These are phyloP conservation scores for Drosophila chauvacae DNA, from an alignment of 1,140 invertebrate genomes.

Conservation along the genomic window DNA sequence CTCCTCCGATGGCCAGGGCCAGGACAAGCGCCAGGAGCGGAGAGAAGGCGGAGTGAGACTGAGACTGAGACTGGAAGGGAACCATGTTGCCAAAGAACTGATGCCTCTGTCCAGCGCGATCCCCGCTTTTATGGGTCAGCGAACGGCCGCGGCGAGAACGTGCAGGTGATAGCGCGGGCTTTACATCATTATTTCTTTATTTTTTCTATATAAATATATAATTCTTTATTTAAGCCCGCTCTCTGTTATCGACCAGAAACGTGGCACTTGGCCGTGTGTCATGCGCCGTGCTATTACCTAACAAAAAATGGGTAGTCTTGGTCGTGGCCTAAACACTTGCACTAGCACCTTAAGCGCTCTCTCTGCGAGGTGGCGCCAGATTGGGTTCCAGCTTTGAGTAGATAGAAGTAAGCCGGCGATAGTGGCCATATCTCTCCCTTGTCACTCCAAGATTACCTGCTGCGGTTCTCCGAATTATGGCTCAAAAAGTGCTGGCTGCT, in stretches of 20 bases:
- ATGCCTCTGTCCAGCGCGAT: conserved; percentile 18
- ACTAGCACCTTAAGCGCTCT: conserved; percentile 18
- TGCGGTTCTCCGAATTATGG: neutral
- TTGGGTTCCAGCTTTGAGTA: neutral
- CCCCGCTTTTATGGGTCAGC: conserved; percentile 34
- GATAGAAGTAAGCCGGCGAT: conserved; percentile 5
- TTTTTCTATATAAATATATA: conserved; percentile 1
- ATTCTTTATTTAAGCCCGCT: neutral
- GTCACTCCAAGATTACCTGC: neutral
- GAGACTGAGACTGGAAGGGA: conserved; percentile 6
- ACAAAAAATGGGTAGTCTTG: conserved; percentile 14
- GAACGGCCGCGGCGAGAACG: conserved; percentile 17
- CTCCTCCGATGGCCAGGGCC: neutral
- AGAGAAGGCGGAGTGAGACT: neutral
- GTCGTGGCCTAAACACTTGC: conserved; percentile 20
- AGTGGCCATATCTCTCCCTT: neutral
- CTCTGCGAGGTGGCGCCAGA: conserved; percentile 12
- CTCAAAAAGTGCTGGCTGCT: neutral
- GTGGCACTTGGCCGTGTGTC: conserved; percentile 8
- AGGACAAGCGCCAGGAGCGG: conserved; percentile 16
- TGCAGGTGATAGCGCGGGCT: conserved; percentile 34
- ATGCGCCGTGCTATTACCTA: conserved; percentile 28
- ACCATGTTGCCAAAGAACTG: conserved; percentile 40
- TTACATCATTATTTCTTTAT: conserved; percentile 37
- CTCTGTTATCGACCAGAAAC: conserved; percentile 22